phyloP scores from a whole-genome alignment of 2,888 invertebrate species.

The Mylabris sibirica region DNA sequence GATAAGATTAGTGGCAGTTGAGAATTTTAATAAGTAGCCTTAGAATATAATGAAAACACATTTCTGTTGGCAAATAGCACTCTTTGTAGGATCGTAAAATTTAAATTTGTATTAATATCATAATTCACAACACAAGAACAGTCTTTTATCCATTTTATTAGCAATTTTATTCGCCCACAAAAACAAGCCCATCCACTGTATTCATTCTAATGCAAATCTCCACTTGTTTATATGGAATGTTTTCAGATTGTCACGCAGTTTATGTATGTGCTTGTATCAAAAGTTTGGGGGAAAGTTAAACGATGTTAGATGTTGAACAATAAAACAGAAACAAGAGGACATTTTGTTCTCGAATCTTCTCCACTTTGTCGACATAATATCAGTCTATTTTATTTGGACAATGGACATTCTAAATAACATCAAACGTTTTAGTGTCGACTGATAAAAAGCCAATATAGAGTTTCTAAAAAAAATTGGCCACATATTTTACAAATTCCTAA shows the following conservation, averaged over 20 bases:
- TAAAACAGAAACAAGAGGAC: constrained; percentile 45
- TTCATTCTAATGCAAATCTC: constrained; percentile 3
- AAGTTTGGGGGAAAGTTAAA: constrained; percentile 18
- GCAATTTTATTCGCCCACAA: background rate
- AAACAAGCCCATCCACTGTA: background rate
- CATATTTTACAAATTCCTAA: background rate
- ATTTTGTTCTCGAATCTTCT: constrained; percentile 45
- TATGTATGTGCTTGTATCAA: background rate
- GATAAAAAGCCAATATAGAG: background rate
- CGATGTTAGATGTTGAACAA: constrained; percentile 29
- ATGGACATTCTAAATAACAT: background rate
- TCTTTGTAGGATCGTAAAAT: too few relatives aligned
- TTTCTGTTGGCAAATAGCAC: too few relatives aligned
- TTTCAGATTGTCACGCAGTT: background rate
- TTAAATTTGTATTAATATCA: background rate
- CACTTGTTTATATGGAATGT: background rate
- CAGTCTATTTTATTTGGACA: background rate
- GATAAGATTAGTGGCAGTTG: too few relatives aligned
- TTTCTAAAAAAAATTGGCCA: background rate
- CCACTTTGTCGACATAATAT: constrained; percentile 38
- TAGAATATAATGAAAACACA: too few relatives aligned
- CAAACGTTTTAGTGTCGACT: background rate
- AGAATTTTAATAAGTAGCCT: too few relatives aligned
- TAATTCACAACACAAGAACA: background rate
- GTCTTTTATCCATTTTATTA: constrained; percentile 9